Base-by-base conservation (phyloP, 2,888 invertebrate genomes). In the Teleogryllus oceanicus region DNA sequence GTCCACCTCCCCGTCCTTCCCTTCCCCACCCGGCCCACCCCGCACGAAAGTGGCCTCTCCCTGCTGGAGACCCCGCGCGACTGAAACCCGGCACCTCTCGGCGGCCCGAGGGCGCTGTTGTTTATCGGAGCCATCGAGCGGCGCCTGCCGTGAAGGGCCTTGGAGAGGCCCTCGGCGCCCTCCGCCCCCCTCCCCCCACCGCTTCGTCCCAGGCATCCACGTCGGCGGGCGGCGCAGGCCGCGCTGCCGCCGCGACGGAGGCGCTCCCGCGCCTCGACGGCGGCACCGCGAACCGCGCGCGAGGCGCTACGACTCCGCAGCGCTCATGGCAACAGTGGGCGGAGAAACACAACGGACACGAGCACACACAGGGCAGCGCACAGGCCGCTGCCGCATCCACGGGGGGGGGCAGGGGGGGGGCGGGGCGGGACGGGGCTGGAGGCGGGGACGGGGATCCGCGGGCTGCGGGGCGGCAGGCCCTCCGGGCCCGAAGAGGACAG, bases 221-320 rank as follows among this genome's bases (percentile, higher is more conserved):
- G n/a, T 13, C 62, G n/a, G 62, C 62, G 62, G 62, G 62, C 62
- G n/a, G n/a, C 62, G 62, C 62, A 16, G 62, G 16, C n/a, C 78
- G n/a, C 78, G 21, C 50, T 50, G 78, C 49, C 21, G 78, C 49
- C 78, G 49, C 78, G 78, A 49, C 62, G n/a, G 16, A 5, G 62
- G 62, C 50, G 78, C 78, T 50, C 51, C 50, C n/a, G 78, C 78
- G 50, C 78, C 49, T 11, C 50, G 20, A 50, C 78, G 50, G 78
- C 50, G 16, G 13, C 18, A 18, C 62, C n/a, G 78, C 78, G 78
- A 20, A 21, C 78, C n/a, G 20, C n/a, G 37, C 76, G 10, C 49
- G 49, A 37, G 49, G n/a, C 78, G 20, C 50, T 11, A 11, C n/a
- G 49, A 3, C 78, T 50, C 50, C 51, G 20, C 50, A 37, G 77